Percentiles rank a stretch among this genome's conserved stretches.
phyloP scores from a whole-genome alignment of 2,888 invertebrate species.

The Orchesellides sinensis region DNA sequence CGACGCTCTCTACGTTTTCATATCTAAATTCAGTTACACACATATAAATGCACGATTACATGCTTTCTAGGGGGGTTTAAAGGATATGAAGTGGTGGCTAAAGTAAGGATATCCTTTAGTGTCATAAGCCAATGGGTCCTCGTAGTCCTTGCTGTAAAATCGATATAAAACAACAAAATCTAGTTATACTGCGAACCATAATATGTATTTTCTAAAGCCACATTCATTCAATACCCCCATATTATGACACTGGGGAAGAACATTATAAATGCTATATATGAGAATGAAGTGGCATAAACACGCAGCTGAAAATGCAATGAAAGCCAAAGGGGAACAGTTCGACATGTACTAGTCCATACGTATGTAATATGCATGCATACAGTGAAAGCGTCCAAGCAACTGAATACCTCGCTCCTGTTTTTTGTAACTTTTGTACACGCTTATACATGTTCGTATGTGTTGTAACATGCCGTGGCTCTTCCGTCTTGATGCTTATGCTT shows the following conservation, averaged over 20 bases:
- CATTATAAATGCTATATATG: conserved; percentile 14
- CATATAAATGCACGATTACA: neutral
- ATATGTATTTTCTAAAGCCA: neutral
- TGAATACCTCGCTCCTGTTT: neutral
- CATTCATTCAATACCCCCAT: neutral
- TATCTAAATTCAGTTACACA: conserved; percentile 1
- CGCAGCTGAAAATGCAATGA: neutral
- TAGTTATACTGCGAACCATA: neutral
- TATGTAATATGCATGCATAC: no score
- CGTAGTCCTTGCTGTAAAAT: conserved; percentile 30
- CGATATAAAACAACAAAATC: conserved; percentile 30
- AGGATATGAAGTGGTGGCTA: neutral
- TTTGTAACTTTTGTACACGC: neutral
- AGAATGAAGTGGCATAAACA: neutral
- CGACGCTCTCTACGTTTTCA: neutral
- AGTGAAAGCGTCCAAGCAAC: conserved; percentile 34
- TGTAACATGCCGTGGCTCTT: neutral
- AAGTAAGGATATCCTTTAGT: conserved; percentile 8
- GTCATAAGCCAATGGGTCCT: neutral
- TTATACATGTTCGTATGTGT: neutral
- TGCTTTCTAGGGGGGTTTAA: neutral
- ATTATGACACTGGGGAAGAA: conserved; percentile 1
- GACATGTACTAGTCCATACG: neutral
- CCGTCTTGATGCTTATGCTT: neutral
- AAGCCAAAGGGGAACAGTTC: neutral